phyloP scores from a whole-genome alignment of 2,888 invertebrate species.

The Andrena haemorrhoa region DNA sequence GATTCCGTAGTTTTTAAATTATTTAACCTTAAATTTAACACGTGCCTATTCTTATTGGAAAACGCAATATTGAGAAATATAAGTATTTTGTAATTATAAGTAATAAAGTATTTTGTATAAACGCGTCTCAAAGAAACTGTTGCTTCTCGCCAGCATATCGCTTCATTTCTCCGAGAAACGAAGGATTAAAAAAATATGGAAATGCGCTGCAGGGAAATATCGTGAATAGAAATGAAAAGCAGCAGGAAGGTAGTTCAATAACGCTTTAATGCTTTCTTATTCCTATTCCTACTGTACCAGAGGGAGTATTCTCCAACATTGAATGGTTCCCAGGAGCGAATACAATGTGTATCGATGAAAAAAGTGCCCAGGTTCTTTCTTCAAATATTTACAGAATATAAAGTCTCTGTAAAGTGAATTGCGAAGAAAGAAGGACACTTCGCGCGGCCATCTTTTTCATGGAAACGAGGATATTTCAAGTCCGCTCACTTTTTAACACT shows the following conservation, averaged over 20 bases:
- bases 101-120: background rate
- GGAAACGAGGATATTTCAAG: background rate
- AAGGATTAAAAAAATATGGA: background rate
- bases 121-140: background rate
- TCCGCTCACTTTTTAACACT: background rate
- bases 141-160: background rate
- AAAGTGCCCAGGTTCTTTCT: background rate
- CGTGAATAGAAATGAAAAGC: constrained; percentile 1
- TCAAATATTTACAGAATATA: background rate
- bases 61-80: too few species aligned
- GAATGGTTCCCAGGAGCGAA: background rate
- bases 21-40: too few species aligned
- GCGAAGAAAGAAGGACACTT: background rate
- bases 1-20: too few species aligned
- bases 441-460: background rate
- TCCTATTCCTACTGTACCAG: background rate
- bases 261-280: background rate
- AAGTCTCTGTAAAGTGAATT: background rate
- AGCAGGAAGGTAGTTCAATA: background rate
- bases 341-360: background rate
- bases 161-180: background rate
- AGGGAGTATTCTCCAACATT: background rate
- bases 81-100: too few species aligned
- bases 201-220: background rate
- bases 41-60: too few species aligned